phyloP scores from a whole-genome alignment of 2,888 invertebrate genomes.

The Spatulosminthurus flaviceps region DNA sequence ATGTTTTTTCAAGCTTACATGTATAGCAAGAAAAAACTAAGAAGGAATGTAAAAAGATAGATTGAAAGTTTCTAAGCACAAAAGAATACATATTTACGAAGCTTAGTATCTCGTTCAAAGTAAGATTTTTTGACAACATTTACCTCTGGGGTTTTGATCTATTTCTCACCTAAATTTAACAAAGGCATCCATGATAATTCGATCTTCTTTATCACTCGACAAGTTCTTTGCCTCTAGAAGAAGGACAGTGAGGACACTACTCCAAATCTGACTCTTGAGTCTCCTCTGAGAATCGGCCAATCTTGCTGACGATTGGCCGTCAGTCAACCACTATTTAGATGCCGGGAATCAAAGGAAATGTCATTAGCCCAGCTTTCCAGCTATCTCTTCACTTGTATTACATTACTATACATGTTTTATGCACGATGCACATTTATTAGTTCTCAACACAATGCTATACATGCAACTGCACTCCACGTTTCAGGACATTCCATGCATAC shows the following conservation, averaged over 20 bases:
- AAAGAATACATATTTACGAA: too few relatives aligned
- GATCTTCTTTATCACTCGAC: constrained; percentile 72
- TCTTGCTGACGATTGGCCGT: constrained; percentile 52
- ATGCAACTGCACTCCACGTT: too few relatives aligned
- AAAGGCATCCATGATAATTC: constrained; percentile 87
- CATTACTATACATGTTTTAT: too few relatives aligned
- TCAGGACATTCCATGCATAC: not conserved
- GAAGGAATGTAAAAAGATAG: constrained; percentile 3
- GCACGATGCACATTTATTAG: too few relatives aligned
- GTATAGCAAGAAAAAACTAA: constrained; percentile 50
- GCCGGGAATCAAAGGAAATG: not conserved
- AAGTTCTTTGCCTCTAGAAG: constrained; percentile 94
- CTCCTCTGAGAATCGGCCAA: constrained; percentile 82
- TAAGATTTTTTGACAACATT: too few relatives aligned
- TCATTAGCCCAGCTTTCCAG: not conserved
- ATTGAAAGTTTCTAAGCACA: too few relatives aligned
- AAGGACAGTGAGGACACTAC: constrained; percentile 89
- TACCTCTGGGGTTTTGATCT: too few relatives aligned
- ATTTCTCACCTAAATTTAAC: constrained; percentile 89
- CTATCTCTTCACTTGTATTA: too few relatives aligned
- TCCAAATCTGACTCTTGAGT: constrained; percentile 96
- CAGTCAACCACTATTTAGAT: constrained; percentile 63
- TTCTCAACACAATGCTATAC: too few relatives aligned
- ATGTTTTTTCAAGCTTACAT: too few relatives aligned
- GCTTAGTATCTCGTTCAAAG: too few relatives aligned